Conservation (phyloP, 2,888 invertebrate species). For the Megamerina dolium region DNA sequence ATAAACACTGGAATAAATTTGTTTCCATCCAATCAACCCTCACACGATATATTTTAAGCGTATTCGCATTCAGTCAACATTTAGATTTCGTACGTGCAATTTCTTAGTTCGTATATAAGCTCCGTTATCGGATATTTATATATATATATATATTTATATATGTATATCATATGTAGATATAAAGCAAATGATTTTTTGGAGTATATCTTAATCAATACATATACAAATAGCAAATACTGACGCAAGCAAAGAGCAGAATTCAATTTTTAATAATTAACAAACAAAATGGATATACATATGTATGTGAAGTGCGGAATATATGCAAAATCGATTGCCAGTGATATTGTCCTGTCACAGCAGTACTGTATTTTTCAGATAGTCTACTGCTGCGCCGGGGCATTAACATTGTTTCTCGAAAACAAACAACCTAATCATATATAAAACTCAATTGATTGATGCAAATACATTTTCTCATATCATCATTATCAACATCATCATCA, state of each 20-base stretch:
- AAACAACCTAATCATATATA: constrained; percentile 9
- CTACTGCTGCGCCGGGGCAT: constrained; percentile 95
- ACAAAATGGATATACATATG: background rate
- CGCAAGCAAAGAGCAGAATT: too few relatives aligned
- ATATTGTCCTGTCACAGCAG: constrained; percentile 99
- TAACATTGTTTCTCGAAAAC: constrained; percentile 55
- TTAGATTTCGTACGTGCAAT: constrained; percentile 49
- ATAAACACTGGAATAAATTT: too few relatives aligned
- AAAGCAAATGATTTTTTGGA: background rate
- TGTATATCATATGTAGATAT: too few relatives aligned
- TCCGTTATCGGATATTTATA: constrained; percentile 4
- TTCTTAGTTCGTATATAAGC: constrained; percentile 20
- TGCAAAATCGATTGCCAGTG: constrained; percentile 57
- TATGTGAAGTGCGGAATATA: too few relatives aligned
- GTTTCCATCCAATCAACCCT: constrained; percentile 35
- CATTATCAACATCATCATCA: background rate
- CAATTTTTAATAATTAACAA: constrained; percentile 1
- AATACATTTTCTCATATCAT: background rate
- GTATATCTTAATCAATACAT: too few relatives aligned
- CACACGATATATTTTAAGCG: constrained; percentile 30
- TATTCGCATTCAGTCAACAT: constrained; percentile 47
- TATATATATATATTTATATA: too few relatives aligned
- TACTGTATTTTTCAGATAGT: constrained; percentile 57
- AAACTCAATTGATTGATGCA: background rate
- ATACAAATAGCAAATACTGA: too few relatives aligned